phyloP scores from a whole-genome alignment of 2,888 invertebrate species.

The Patella caerulea region DNA sequence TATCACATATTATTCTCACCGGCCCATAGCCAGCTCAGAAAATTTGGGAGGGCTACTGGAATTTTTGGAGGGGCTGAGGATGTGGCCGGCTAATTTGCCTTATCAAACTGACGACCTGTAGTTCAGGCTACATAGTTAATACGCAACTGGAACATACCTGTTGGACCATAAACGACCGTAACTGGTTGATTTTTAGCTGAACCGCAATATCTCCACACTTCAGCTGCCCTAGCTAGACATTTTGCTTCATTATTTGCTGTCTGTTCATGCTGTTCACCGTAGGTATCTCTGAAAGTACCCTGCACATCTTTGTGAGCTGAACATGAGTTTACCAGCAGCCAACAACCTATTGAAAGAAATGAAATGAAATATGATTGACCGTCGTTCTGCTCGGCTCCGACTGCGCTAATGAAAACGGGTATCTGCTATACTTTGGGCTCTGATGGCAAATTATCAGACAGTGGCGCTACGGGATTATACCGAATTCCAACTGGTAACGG shows the following conservation, averaged over 20 bases:
- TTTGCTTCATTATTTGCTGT: slow-evolving; percentile 38
- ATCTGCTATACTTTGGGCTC: not conserved
- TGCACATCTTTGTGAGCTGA: slow-evolving; percentile 21
- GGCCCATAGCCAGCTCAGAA: too few relatives aligned
- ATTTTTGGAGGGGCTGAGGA: too few relatives aligned
- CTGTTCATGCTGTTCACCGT: slow-evolving; percentile 36
- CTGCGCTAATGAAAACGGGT: too few relatives aligned
- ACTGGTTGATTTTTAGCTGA: slow-evolving; percentile 33
- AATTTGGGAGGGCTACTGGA: too few relatives aligned
- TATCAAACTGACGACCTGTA: too few relatives aligned
- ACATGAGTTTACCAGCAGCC: slow-evolving; percentile 42
- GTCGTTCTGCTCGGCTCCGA: too few relatives aligned
- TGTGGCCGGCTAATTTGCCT: too few relatives aligned
- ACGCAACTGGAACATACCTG: slow-evolving; percentile 32
- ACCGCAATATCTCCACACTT: slow-evolving; percentile 42
- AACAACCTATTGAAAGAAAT: slow-evolving; percentile 42
- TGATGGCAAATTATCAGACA: not conserved
- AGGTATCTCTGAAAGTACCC: slow-evolving; percentile 40
- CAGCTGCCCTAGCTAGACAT: slow-evolving; percentile 43
- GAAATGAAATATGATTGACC: too few relatives aligned
- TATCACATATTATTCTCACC: too few relatives aligned
- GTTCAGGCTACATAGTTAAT: too few relatives aligned
- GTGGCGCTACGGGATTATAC: not conserved
- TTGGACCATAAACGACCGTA: slow-evolving; percentile 43
- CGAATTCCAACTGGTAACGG: too few relatives aligned